Evolutionary conservation across 1,140 invertebrate species (phyloP).

Genomic region (Lasaia peninsularis): DNA sequence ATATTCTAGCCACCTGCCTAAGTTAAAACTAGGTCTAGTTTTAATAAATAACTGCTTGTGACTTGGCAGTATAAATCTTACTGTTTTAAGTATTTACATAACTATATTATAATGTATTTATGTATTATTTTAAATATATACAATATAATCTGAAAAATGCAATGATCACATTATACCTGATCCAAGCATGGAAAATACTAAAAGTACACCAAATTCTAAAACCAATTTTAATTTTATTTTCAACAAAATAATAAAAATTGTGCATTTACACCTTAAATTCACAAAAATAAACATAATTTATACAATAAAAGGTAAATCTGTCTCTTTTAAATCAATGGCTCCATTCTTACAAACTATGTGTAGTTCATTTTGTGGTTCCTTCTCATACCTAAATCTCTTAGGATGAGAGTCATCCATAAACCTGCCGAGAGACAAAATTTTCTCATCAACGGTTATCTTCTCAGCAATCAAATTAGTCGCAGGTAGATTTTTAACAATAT

Average conservation of each 20-base stretch:
- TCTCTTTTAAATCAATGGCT: constrained; percentile 69
- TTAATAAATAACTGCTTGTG: background rate
- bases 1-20: background rate
- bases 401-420: constrained; percentile 70
- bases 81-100: background rate
- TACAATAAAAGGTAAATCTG: constrained; percentile 55
- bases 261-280: background rate
- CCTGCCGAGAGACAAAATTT: constrained; percentile 63
- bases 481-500: constrained; percentile 64
- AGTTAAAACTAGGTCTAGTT: background rate
- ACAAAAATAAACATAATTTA: constrained; percentile 17
- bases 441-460: constrained; percentile 67
- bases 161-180: background rate
- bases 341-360: constrained; percentile 75
- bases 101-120: background rate
- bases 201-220: background rate
- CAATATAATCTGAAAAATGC: background rate
- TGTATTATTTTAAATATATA: background rate
- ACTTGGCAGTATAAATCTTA: background rate
- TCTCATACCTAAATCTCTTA: constrained; percentile 69
- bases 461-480: constrained; percentile 72
- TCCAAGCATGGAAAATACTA: background rate
- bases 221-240: background rate
- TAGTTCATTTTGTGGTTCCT: constrained; percentile 58
- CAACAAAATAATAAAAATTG: background rate